Evolutionary conservation across 2,888 invertebrate species (phyloP), one percentile per base, ranked within the genome.

Genomic region (Hyppa rectilinea): DNA sequence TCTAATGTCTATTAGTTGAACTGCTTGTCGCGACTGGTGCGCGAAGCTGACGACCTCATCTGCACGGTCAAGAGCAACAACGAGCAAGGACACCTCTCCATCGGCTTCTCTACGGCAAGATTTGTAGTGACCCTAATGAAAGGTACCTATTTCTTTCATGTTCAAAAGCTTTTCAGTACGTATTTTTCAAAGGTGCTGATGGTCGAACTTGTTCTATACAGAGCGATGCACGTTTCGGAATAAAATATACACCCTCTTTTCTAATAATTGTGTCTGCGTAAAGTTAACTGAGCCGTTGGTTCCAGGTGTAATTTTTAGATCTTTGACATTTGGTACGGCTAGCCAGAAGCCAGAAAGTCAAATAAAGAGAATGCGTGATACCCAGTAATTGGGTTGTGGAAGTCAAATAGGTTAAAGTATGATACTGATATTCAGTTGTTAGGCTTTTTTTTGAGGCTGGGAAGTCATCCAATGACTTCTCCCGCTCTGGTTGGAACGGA

Each of bases 31-130:
- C 88, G 91, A 2, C 83, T 95, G 68, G 95, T 95, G n/a, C 93
- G 95, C 0, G 95, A 95, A 49, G 95, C 94, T 0, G 95, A 95
- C 75, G 94, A 95, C 61, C 90, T 95, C 26, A 93, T 95, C 75
- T 94, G 95, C 81, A 90, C 84, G 62, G 94, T 94, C 69, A 95
- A 95, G 88, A 88, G 91, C 69, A 94, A 95, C 86, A 88, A 89
- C 78, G 93, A 93, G 63, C 94, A 94, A 76, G 95, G 92, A 0
- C 94, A 94, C 49, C 90, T 95, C 12, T 95, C 95, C 26, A 92
- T 94, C 31, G 95, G 95, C 0, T 95, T 94, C 80, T 87, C 95
- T 2, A 92, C 94, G 0, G 95, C 95, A 2, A 87, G 95, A 89
- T 93, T 90, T 53, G 91, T 94, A 0, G 29, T 90, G n/a, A 93